These are phyloP conservation scores for Caenorhabditis uteleia DNA, from an alignment of 2,888 invertebrate genomes.

Conservation along the genomic window DNA sequence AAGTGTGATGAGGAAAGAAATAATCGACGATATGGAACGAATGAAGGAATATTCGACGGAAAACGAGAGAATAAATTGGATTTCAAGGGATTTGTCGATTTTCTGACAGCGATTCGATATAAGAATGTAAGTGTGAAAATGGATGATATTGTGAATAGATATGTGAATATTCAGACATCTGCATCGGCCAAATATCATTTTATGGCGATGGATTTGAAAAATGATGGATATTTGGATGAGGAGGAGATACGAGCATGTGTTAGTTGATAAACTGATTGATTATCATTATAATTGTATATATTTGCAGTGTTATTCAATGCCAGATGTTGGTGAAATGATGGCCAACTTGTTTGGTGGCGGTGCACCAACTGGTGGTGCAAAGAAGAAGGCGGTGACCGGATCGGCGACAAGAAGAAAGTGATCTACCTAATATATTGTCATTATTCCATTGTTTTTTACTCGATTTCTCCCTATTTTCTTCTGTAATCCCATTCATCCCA, in stretches of 20 bases:
- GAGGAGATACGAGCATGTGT: conserved; percentile 25
- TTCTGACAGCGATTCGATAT: conserved; percentile 22
- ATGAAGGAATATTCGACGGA: too few relatives aligned
- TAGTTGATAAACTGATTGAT: too few relatives aligned
- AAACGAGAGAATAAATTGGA: too few relatives aligned
- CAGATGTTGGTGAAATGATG: conserved; percentile 79
- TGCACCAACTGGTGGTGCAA: background rate
- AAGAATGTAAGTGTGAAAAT: conserved; percentile 14
- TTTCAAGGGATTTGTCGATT: conserved; percentile 37
- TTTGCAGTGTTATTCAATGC: too few relatives aligned
- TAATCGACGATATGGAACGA: too few relatives aligned
- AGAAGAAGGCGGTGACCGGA: conserved; percentile 6
- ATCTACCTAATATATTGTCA: too few relatives aligned
- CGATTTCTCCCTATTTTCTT: too few relatives aligned
- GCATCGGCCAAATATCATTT: conserved; percentile 34
- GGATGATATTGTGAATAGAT: too few relatives aligned
- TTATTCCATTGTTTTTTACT: too few relatives aligned
- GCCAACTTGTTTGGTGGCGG: conserved; percentile 4
- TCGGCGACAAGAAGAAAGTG: background rate
- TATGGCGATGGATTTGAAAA: conserved; percentile 27
- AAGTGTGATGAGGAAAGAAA: too few relatives aligned
- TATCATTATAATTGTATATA: too few relatives aligned
- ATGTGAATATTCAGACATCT: conserved; percentile 13
- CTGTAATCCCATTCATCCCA: too few relatives aligned
- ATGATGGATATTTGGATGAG: conserved; percentile 31